Evolutionary conservation across 2,888 invertebrate species (phyloP).

Genomic region (Drosophila paramelanica): DNA sequence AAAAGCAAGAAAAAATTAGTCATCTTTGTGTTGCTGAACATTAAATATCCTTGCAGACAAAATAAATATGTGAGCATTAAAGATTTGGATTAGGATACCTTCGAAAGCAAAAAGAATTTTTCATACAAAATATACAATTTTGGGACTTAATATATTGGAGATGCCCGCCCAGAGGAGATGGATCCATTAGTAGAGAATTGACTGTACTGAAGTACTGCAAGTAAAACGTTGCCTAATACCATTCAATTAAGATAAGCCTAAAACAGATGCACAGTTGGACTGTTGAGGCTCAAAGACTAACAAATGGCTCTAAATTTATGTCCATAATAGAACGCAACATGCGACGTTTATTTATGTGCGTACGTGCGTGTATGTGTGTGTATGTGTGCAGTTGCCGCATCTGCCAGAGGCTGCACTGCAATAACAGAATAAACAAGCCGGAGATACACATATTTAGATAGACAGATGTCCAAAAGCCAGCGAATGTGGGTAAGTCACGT

Average conservation of each 20-base stretch:
- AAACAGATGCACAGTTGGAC: neutral
- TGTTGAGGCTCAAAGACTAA: neutral
- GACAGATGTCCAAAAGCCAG: constrained; percentile 39
- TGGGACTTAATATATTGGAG: neutral
- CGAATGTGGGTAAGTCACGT: constrained; percentile 72
- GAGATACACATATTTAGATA: constrained; percentile 39
- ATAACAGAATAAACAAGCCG: constrained; percentile 38
- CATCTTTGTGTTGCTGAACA: no score
- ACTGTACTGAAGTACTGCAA: neutral
- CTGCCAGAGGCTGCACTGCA: constrained; percentile 45
- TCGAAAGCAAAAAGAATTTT: no score
- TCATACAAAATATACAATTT: no score
- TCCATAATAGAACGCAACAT: constrained; percentile 15
- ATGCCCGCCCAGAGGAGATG: no score
- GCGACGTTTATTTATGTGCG: constrained; percentile 44
- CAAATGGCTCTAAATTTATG: constrained; percentile 38
- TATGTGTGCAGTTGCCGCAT: constrained; percentile 48
- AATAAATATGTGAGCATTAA: no score
- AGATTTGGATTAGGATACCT: no score
- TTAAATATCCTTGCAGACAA: no score
- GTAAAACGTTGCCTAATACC: neutral
- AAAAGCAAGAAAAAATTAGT: no score
- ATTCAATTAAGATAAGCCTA: constrained; percentile 8
- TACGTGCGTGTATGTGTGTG: constrained; percentile 22
- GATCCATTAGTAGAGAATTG: neutral